Conservation (phyloP, 2,888 invertebrate species). For the Conistra vaccinii region DNA sequence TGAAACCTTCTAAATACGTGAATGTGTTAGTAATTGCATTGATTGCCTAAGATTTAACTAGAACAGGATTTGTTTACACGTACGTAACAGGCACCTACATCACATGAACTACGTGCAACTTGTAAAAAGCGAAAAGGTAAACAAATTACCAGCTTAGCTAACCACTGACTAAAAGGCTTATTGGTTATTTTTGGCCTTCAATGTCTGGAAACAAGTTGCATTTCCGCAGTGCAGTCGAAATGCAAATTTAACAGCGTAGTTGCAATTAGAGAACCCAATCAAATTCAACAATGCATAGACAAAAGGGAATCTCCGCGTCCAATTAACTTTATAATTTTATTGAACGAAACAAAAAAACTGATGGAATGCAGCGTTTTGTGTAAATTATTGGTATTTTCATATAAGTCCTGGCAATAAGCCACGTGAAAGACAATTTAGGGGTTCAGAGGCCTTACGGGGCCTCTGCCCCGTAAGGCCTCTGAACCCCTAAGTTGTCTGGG, state of each 20-base stretch:
- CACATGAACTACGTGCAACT: not conserved
- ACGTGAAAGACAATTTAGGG: not conserved
- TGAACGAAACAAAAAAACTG: conserved; percentile 4
- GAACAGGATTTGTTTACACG: not conserved
- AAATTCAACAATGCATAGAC: conserved; percentile 63
- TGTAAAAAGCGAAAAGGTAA: not conserved
- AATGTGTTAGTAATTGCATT: not conserved
- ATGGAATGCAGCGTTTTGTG: not conserved
- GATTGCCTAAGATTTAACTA: not conserved
- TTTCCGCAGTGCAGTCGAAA: conserved; percentile 67
- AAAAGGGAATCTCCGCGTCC: conserved; percentile 50
- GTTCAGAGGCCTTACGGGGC: not conserved
- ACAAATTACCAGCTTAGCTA: not conserved
- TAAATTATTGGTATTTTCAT: not conserved
- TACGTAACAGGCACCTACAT: not conserved
- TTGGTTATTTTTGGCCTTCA: conserved; percentile 16
- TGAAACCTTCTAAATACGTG: not conserved
- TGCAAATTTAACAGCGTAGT: conserved; percentile 61
- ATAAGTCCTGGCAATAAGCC: not conserved
- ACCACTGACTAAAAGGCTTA: not conserved
- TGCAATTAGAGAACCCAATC: conserved; percentile 65
- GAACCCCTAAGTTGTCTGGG: too few species aligned
- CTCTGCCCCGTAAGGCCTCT: too few species aligned
- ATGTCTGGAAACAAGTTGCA: conserved; percentile 28
- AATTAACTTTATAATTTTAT: conserved; percentile 55